A percentile compares a stretch with the other conserved stretches of the same genome.
Conservation (phyloP, 2,797 vertebrate genomes). For the Dromococcyx pavoninus region DNA sequence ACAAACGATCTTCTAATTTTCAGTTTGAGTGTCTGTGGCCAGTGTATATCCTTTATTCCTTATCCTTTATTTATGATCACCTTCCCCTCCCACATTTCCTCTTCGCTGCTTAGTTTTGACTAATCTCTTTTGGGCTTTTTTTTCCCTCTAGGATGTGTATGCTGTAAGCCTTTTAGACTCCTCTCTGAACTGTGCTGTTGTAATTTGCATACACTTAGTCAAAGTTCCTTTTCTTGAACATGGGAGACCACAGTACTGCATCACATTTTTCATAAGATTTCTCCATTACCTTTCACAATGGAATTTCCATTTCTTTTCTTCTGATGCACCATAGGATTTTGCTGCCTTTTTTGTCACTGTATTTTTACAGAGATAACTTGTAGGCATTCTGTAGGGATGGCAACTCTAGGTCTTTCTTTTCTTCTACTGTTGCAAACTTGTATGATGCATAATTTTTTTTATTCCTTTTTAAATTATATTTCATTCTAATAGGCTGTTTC, state of each 20-base stretch:
- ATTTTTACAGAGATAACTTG: not conserved
- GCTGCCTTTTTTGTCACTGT: not conserved
- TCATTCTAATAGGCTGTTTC: not conserved
- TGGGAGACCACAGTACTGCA: not conserved
- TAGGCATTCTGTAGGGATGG: not conserved
- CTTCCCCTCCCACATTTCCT: not conserved
- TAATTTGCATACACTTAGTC: not conserved
- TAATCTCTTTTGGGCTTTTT: not conserved
- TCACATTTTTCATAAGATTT: not conserved
- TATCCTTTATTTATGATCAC: not conserved
- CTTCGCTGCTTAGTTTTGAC: not conserved
- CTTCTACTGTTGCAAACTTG: not conserved
- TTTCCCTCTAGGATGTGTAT: not conserved
- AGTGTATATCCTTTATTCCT: not conserved
- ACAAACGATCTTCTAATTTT: not conserved
- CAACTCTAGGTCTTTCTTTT: not conserved
- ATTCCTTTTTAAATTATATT: not conserved
- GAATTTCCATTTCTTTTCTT: not conserved
- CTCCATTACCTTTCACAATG: not conserved
- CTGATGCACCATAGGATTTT: not conserved
- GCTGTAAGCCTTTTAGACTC: not conserved
- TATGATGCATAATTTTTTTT: not conserved
- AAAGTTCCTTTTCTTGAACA: not conserved
- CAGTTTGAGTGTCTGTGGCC: not conserved
- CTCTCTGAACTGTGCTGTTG: not conserved